Evolutionary conservation across 2,113 vertebrate species (phyloP), one percentile per base, ranked within the genome.

Genomic region (Mormyrus iriodes): DNA sequence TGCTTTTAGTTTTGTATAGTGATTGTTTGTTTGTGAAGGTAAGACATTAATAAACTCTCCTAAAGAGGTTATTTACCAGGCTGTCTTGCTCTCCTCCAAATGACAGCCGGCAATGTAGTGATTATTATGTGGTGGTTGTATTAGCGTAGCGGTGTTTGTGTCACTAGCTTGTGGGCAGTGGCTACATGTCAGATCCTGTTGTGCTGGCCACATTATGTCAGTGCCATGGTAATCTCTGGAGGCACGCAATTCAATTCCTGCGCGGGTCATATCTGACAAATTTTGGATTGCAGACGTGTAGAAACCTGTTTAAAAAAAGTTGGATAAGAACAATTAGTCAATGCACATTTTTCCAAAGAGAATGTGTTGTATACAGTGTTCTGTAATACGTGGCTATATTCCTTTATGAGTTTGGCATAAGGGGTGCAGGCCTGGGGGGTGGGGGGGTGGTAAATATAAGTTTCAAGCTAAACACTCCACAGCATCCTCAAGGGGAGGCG

Each of bases 1-100:
- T 82, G 61, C 79, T 90, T 92, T 93, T 93, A 93, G 92, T 93
- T 93, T 93, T 93, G 89, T 93, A 93, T 92, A 88, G 88, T 91
- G 88, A 52, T 39, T 82, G 89, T 52, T 88, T 90, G 90, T 39
- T 46, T 90, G 92, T 92, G 65, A 90, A 92, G 85, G 49, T 65
- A 65, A 86, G 65, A 87, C 10, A 51, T 85, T 85, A 86, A 24
- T 87, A 51, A 87, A 90, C 79, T 89, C 90, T 86, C 51, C 90
- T 73, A 85, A 87, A 89, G 89, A 58, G 79, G n/a, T 53, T 9
- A 91, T 88, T 87, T 87, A 83, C 52, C 21, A 39, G 65, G 44
- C 46, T 73, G 27, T 35, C 61, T 51, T 48, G 58, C 48, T 84
- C 48, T 39, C 51, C 19, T 58, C 44, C 31, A 69, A 69, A 86